phyloP scores from a whole-genome alignment of 2,113 vertebrate genomes.

The Rhineura floridana region DNA sequence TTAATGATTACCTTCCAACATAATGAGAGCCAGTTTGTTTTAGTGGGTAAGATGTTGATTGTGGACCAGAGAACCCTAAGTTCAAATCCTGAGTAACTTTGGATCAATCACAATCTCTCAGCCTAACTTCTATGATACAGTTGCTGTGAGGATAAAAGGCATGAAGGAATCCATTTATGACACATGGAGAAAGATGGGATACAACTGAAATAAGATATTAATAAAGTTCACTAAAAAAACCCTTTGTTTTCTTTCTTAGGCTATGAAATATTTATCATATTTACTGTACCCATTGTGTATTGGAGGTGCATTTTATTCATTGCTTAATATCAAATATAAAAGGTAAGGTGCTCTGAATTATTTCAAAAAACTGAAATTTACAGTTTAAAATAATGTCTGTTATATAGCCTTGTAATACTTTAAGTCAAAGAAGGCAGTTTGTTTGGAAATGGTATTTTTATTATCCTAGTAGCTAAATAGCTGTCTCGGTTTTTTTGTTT shows the following conservation, averaged over 20 bases:
- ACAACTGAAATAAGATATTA: background rate
- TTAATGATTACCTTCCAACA: background rate
- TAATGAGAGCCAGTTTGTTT: background rate
- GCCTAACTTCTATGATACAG: background rate
- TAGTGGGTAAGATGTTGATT: background rate
- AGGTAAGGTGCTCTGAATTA: conserved; percentile 77
- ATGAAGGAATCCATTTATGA: background rate
- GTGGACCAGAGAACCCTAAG: background rate
- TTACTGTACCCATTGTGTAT: conserved; percentile 92
- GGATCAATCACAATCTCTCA: background rate
- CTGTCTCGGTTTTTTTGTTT: background rate
- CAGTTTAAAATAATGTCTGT: background rate
- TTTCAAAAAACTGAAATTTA: background rate
- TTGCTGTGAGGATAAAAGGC: background rate
- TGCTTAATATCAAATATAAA: conserved; percentile 92
- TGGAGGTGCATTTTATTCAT: conserved; percentile 89
- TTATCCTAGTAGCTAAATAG: background rate
- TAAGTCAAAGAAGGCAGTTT: background rate
- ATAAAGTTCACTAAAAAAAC: background rate
- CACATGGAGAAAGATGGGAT: background rate
- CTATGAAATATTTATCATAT: conserved; percentile 92
- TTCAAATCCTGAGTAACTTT: background rate
- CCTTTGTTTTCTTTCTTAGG: conserved; percentile 71
- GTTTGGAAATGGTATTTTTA: background rate
- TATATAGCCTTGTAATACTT: background rate